Evolutionary conservation across 2,888 invertebrate genomes (phyloP).

Genomic region (Nemoura dubitans): DNA sequence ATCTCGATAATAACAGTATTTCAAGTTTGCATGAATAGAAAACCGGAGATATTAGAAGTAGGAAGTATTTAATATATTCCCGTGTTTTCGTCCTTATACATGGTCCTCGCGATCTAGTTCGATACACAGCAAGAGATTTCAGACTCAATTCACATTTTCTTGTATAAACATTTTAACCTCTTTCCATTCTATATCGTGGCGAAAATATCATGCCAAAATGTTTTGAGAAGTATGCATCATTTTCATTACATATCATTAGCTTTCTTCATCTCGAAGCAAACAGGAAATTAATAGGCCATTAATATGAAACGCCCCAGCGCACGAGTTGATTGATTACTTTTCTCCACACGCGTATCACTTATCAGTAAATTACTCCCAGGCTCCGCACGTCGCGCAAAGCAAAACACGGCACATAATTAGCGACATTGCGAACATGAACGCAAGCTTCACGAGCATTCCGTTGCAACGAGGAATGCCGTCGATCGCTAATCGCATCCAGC

Average conservation of each 20-base stretch:
- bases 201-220: too few species aligned
- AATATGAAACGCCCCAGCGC: background rate
- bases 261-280: conserved; percentile 1
- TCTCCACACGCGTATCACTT: background rate
- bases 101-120: too few species aligned
- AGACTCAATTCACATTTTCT: too few species aligned
- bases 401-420: background rate
- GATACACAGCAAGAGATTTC: too few species aligned
- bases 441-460: background rate
- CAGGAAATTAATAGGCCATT: conserved; percentile 37
- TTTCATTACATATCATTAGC: background rate
- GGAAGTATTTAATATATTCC: too few species aligned
- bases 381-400: background rate
- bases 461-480: background rate
- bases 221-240: too few species aligned
- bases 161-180: too few species aligned
- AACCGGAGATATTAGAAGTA: too few species aligned
- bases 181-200: too few species aligned
- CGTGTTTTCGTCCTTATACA: too few species aligned
- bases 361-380: conserved; percentile 18
- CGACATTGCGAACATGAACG: background rate
- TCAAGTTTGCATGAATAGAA: too few species aligned
- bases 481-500: background rate
- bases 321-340: background rate
- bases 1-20: too few species aligned